Evolutionary conservation across 2,888 invertebrate species (phyloP).

Genomic region (Pantelozetes paolii): DNA sequence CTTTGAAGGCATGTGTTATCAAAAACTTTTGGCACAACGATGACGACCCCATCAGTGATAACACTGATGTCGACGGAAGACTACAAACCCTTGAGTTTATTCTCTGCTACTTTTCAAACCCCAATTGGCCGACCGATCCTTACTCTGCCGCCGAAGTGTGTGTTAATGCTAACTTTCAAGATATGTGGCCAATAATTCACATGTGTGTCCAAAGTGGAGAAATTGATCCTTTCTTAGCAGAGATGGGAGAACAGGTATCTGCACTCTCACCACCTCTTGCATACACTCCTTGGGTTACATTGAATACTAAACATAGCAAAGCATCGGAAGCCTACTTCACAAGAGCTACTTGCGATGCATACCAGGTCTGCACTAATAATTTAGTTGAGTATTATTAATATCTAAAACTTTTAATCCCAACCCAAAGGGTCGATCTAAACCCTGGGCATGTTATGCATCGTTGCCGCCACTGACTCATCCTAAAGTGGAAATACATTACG

Average conservation of each 20-base stretch:
- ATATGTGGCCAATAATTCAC: neutral
- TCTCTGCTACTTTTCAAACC: constrained; percentile 27
- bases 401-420: too few species aligned
- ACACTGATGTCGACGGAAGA: constrained; percentile 12
- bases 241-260: neutral
- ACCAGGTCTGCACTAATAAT: constrained; percentile 2
- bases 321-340: constrained; percentile 17
- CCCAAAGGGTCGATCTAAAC: constrained; percentile 36
- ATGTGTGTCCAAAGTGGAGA: constrained; percentile 10
- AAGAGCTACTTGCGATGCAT: constrained; percentile 36
- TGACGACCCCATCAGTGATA: constrained; percentile 38
- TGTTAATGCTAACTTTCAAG: neutral
- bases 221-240: neutral
- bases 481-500: constrained; percentile 25
- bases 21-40: constrained; percentile 31
- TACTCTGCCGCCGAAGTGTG: neutral
- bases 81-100: constrained; percentile 31
- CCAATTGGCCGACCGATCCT: neutral
- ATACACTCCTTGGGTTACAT: constrained; percentile 38
- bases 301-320: constrained; percentile 18
- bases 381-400: neutral
- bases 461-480: neutral
- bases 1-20: constrained; percentile 22
- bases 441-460: constrained; percentile 28
- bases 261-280: neutral